Evolutionary conservation across 1,140 invertebrate species (phyloP).

Genomic region (Triops longicaudatus): DNA sequence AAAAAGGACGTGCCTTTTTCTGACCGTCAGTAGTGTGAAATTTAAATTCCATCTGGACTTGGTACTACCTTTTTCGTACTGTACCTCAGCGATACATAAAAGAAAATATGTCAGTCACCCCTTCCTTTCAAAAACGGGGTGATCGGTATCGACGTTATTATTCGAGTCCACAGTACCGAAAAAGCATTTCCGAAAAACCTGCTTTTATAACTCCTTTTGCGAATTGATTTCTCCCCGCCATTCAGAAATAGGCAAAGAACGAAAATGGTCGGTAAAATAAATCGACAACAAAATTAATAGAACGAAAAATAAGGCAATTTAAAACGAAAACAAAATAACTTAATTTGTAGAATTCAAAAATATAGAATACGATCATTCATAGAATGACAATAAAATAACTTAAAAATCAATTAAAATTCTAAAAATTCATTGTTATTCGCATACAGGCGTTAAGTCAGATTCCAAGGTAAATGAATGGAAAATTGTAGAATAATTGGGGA

Average conservation of each 20-base stretch:
- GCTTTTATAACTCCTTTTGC: no score
- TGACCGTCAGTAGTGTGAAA: not conserved
- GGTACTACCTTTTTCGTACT: not conserved
- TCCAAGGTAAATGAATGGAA: not conserved
- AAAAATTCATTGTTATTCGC: not conserved
- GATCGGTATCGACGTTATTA: not conserved
- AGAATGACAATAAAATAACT: no score
- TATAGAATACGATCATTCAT: no score
- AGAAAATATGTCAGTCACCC: constrained; percentile 8
- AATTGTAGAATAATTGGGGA: not conserved
- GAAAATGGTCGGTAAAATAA: no score
- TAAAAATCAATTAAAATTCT: not conserved
- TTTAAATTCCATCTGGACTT: not conserved
- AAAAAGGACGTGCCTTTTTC: not conserved
- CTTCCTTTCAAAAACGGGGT: not conserved
- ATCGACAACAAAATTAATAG: no score
- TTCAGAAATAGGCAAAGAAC: no score
- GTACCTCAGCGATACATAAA: not conserved
- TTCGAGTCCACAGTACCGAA: not conserved
- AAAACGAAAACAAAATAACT: no score
- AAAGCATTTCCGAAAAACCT: not conserved
- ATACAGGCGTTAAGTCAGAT: not conserved
- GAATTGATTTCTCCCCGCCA: no score
- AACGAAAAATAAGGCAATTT: no score
- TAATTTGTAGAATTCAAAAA: no score